Base-by-base conservation (phyloP, 2,797 vertebrate species). In the Muscicapa comitata region DNA sequence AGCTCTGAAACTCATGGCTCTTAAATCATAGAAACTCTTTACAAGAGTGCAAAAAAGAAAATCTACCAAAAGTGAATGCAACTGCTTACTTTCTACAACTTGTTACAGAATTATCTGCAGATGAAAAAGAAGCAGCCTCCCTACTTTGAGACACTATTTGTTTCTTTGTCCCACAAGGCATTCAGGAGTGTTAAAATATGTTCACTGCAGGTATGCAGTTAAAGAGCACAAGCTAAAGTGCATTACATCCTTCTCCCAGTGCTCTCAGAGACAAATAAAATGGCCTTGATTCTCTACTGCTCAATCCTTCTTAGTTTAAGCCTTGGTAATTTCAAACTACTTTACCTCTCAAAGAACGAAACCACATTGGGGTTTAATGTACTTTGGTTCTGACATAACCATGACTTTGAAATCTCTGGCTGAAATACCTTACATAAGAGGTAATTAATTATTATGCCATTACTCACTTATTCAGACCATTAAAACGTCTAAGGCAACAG, bases 271-370 rank as follows among this genome's bases (percentile, higher is more conserved):
- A 82, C 50, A 83, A 94, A 93, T 86, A 88, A 94, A 90, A 42
- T 57, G 75, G 72, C 94, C 95, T 95, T 94, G 72, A 90, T 91
- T 90, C 42, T 92, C 42, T 77, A 11, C 87, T 88, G 65, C 74
- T 93, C 93, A 96, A 95, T 93, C 79, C 61, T 89, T 94, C 93
- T 95, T 92, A 87, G 75, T 89, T 96, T 89, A 95, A 93, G 47
- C 72, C 76, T 65, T 71, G 38, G 65, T 73, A 96, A 93, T 95
- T 95, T 95, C 76, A 91, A 90, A 50, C 78, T 94, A 86, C 93
- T 91, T 95, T 67, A 88, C 10, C 45, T 80, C 85, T 91, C 50
- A 95, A 78, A 86, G 78, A 80, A 90, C 86, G 82, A 93, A 91
- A 72, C 50, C 91, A 83, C 91, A 72, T 29, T 57, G 75, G 68